Conservation (phyloP, 2,113 vertebrate genomes). For the Pachycephala philippinensis region DNA sequence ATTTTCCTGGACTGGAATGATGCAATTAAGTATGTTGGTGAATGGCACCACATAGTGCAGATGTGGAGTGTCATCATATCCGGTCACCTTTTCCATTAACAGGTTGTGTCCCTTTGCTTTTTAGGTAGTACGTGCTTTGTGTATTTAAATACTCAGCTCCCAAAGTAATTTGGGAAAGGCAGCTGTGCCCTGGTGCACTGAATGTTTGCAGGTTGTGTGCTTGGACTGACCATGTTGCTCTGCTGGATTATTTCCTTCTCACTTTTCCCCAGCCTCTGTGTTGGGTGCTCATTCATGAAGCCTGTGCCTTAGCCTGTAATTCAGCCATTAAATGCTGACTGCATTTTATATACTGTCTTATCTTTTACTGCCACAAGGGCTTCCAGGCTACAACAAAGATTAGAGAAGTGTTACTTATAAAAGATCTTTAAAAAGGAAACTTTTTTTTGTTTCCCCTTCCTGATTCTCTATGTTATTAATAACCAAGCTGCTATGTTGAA, state of each 20-base stretch:
- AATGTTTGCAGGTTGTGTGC: accelerated
- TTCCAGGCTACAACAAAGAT: neutral
- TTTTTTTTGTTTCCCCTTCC: neutral
- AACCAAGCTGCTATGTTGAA: neutral
- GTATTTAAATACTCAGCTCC: neutral
- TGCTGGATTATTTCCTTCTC: neutral
- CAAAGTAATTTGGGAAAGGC: neutral
- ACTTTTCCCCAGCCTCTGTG: neutral
- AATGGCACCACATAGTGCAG: neutral
- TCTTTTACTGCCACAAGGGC: neutral
- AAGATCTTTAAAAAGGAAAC: neutral
- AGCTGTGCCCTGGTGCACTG: neutral
- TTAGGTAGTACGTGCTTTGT: neutral
- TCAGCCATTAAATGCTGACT: neutral
- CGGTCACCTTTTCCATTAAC: neutral
- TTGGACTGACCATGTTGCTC: neutral
- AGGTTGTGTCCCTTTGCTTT: neutral
- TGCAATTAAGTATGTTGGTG: neutral
- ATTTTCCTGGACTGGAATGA: neutral
- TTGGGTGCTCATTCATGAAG: neutral
- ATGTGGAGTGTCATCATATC: neutral
- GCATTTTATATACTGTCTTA: neutral
- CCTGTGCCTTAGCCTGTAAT: neutral
- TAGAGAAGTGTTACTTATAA: neutral
- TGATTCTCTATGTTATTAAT: neutral